Evolutionary conservation across 2,888 invertebrate genomes (phyloP).

Genomic region (Heliconius cydno): DNA sequence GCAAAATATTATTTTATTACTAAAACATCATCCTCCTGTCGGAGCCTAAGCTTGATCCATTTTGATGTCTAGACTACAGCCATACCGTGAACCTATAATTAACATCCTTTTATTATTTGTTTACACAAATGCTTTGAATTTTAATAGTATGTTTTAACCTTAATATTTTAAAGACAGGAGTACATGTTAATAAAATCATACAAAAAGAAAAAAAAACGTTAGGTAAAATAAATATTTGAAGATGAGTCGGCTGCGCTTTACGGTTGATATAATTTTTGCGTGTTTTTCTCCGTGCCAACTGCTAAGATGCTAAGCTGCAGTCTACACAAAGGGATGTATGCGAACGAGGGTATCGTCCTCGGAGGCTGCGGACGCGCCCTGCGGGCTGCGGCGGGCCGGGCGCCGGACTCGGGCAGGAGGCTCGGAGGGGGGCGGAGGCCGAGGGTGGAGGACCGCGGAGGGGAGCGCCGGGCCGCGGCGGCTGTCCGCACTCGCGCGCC

Average conservation of each 20-base stretch:
- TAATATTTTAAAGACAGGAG: not conserved
- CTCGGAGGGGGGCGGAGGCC: constrained; percentile 40
- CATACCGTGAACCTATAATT: not conserved
- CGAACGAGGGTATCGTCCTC: constrained; percentile 73
- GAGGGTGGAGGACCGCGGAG: constrained; percentile 31
- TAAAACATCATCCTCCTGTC: not conserved
- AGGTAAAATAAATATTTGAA: constrained; percentile 1
- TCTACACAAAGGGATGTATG: constrained; percentile 60
- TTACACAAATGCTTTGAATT: not conserved
- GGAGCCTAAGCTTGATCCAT: not conserved
- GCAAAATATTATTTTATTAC: not conserved
- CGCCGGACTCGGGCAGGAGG: constrained; percentile 32
- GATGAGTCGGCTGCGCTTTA: not conserved
- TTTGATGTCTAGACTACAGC: not conserved
- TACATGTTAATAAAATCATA: not conserved
- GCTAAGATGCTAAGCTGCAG: constrained; percentile 37
- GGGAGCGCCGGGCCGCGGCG: constrained; percentile 44
- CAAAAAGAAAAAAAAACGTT: not conserved
- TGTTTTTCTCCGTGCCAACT: constrained; percentile 47
- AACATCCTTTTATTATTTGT: not conserved
- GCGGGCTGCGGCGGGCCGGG: constrained; percentile 23
- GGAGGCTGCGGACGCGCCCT: constrained; percentile 58
- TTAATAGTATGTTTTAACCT: not conserved
- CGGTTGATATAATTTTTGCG: constrained; percentile 29
- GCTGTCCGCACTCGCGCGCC: constrained; percentile 71